Evolutionary conservation across 2,113 vertebrate species (phyloP).

Genomic region (Oxyruncus cristatus): DNA sequence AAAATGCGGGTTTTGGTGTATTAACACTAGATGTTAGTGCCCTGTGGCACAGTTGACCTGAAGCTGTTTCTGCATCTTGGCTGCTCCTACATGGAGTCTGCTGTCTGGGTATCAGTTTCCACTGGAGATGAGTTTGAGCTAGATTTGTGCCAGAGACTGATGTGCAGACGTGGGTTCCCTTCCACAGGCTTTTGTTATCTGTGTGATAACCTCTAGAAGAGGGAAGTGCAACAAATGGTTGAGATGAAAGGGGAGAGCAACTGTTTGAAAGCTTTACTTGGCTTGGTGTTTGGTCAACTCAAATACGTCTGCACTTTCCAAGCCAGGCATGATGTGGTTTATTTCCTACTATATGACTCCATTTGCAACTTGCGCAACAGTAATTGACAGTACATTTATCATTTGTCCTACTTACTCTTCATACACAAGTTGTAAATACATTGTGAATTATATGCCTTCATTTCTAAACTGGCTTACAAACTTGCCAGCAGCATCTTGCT

Average conservation of each 20-base stretch:
- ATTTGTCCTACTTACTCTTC: not conserved
- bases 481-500: not conserved
- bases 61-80: not conserved
- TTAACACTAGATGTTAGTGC: not conserved
- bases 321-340: not conserved
- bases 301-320: not conserved
- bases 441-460: not conserved
- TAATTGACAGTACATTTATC: not conserved
- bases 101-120: not conserved
- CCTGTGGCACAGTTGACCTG: not conserved
- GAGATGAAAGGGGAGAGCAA: not conserved
- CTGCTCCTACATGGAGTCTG: not conserved
- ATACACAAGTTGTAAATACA: not conserved
- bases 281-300: not conserved
- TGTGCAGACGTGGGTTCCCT: not conserved
- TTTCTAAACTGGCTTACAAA: not conserved
- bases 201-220: not conserved
- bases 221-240: not conserved
- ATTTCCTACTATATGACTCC: not conserved
- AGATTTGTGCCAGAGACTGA: not conserved
- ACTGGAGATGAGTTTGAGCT: not conserved
- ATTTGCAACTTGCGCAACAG: not conserved
- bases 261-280: not conserved
- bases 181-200: not conserved
- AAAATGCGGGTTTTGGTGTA: not conserved